phyloP scores from a whole-genome alignment of 2,797 vertebrate species.

The Sebastes vulpes region DNA sequence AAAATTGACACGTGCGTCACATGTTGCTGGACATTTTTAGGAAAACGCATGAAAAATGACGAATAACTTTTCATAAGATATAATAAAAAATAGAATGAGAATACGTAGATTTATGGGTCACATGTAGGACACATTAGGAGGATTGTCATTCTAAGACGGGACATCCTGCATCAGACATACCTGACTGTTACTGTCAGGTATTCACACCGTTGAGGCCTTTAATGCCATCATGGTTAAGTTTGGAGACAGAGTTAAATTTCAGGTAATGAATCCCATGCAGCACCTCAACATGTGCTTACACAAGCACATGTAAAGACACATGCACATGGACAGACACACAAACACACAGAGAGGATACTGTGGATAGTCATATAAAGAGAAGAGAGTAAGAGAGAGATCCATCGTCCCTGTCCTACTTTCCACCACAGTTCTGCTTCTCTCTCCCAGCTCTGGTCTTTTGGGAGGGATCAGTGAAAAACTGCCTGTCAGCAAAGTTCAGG shows the following conservation, averaged over 20 bases:
- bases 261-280: background rate
- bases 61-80: too few species aligned
- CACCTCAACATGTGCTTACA: background rate
- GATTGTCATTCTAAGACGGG: background rate
- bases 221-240: background rate
- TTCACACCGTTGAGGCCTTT: background rate
- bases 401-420: slow-evolving; percentile 61
- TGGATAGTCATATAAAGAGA: slow-evolving; percentile 23
- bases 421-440: slow-evolving; percentile 25
- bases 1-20: too few species aligned
- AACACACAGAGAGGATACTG: slow-evolving; percentile 9
- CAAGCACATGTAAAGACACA: background rate
- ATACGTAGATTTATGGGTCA: too few species aligned
- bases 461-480: slow-evolving; percentile 58
- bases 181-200: too few species aligned
- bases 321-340: background rate
- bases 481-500: slow-evolving; percentile 55
- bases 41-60: too few species aligned
- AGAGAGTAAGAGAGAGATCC: slow-evolving; percentile 18
- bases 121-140: background rate
- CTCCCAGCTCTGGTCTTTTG: slow-evolving; percentile 49
- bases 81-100: too few species aligned
- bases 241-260: background rate
- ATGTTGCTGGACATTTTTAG: too few species aligned
- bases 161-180: background rate